These are phyloP conservation scores for Heliconius ethilla DNA, from an alignment of 2,888 invertebrate genomes.

Conservation along the genomic window DNA sequence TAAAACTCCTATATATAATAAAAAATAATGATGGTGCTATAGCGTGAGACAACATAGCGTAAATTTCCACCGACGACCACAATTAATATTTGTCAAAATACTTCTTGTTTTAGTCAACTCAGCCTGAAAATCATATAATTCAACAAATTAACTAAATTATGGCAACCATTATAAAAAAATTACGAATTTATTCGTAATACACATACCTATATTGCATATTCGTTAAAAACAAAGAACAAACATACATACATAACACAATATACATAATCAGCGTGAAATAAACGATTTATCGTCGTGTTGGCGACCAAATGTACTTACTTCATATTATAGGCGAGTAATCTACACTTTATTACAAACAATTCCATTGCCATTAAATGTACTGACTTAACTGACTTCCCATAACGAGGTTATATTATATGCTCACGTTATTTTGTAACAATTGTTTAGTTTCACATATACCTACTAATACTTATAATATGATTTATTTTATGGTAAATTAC, in stretches of 20 bases:
- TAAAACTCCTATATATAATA: no score
- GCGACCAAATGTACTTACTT: not conserved
- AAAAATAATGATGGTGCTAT: no score
- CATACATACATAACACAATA: not conserved
- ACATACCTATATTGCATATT: not conserved
- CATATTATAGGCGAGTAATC: constrained; percentile 17
- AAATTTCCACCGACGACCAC: no score
- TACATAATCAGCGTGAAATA: constrained; percentile 4
- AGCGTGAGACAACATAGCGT: no score
- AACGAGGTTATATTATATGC: constrained; percentile 4
- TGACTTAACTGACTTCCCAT: constrained; percentile 9
- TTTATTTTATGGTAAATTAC: constrained; percentile 23
- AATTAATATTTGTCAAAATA: no score
- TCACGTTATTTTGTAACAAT: constrained; percentile 10
- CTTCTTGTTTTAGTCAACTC: no score
- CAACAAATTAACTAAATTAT: not conserved
- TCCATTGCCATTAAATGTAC: constrained; percentile 11
- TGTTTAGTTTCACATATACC: constrained; percentile 21
- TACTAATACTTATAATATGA: constrained; percentile 3
- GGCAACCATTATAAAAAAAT: not conserved
- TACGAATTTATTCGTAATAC: no score
- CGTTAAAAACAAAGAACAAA: not conserved
- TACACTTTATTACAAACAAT: constrained; percentile 24
- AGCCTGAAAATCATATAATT: no score
- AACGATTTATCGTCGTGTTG: constrained; percentile 22